A percentile compares a stretch with the other conserved stretches of the same genome.
These are phyloP conservation scores for Thereva nobilitata DNA, from an alignment of 2,888 invertebrate species.

Conservation along the genomic window DNA sequence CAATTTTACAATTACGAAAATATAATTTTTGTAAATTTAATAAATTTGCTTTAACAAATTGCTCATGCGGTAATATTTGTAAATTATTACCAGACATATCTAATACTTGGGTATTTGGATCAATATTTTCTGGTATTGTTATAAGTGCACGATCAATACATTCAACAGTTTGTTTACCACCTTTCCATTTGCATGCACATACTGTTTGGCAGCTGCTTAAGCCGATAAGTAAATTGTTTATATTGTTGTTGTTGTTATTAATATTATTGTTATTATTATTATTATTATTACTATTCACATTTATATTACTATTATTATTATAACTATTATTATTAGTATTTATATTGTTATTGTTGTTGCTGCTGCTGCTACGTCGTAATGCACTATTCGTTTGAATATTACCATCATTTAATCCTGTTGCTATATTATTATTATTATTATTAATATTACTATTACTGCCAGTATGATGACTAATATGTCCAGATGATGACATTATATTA, in stretches of 20 bases:
- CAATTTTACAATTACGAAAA: slow-evolving; percentile 80
- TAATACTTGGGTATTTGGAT: slow-evolving; percentile 87
- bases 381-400: slow-evolving; percentile 39
- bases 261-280: slow-evolving; percentile 42
- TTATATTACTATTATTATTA: slow-evolving; percentile 40
- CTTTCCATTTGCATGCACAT: slow-evolving; percentile 92
- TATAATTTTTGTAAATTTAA: slow-evolving; percentile 86
- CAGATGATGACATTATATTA: neutral
- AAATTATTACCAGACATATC: slow-evolving; percentile 88
- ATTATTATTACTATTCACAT: slow-evolving; percentile 34
- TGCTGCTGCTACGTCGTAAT: slow-evolving; percentile 10
- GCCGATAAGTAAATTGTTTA: slow-evolving; percentile 38
- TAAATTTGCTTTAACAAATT: slow-evolving; percentile 78
- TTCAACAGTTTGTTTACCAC: slow-evolving; percentile 90
- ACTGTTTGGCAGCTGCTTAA: slow-evolving; percentile 69
- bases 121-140: slow-evolving; percentile 82
- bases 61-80: slow-evolving; percentile 79
- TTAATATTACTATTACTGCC: slow-evolving; percentile 22
- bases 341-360: neutral
- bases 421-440: slow-evolving; percentile 39
- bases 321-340: slow-evolving; percentile 40
- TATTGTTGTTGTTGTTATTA: slow-evolving; percentile 41
- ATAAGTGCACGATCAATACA: slow-evolving; percentile 83
- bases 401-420: slow-evolving; percentile 37
- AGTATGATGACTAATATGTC: slow-evolving; percentile 9